Evolutionary conservation across 2,888 invertebrate genomes (phyloP), one percentile per base, ranked within the genome.

Genomic region (Troides aeacus): DNA sequence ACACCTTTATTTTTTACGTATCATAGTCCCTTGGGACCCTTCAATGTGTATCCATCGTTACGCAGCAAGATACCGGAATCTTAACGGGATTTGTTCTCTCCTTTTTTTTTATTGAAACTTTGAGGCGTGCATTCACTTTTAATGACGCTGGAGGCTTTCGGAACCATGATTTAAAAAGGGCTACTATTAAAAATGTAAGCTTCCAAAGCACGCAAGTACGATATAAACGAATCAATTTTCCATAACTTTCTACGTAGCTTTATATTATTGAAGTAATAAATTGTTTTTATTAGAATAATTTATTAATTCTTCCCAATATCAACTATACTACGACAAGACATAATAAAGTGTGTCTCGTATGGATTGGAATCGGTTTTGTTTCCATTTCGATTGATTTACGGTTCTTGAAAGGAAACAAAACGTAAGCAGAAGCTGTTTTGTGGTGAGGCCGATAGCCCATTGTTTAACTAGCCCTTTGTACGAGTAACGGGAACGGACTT

Each of bases 51-150:
- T 76, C 74, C 74, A 73, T 74, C 72, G 75, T 75, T 74, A 74
- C 77, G 72, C 86, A 79, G 79, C 81, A 83, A 84, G 86, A 81
- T 79, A 83, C 82, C 85, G 85, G 87, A 85, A 85, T 82, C 75
- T 74, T 90, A 90, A 90, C 90, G 90, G 92, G 84, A 90, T 85
- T 82, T 70, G 76, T 78, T 77, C 69, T 81, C 81, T 86, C 90
- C 89, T 88, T 84, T 82, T 87, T 89, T 53, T 90, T 88, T 87
- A 84, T 81, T 76, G 73, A 76, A 77, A 81, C 75, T 81, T 83
- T 73, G 76, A 84, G 81, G 83, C 81, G 84, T 87, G 87, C 92
- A 83, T 89, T 90, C 89, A 89, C 90, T 90, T 90, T 91, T 92
- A 87, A 85, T 87, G 82, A 86, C 77, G 79, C 75, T 74, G 78